Base-by-base conservation (phyloP, 2,888 invertebrate species). In the Clitarchus hookeri region DNA sequence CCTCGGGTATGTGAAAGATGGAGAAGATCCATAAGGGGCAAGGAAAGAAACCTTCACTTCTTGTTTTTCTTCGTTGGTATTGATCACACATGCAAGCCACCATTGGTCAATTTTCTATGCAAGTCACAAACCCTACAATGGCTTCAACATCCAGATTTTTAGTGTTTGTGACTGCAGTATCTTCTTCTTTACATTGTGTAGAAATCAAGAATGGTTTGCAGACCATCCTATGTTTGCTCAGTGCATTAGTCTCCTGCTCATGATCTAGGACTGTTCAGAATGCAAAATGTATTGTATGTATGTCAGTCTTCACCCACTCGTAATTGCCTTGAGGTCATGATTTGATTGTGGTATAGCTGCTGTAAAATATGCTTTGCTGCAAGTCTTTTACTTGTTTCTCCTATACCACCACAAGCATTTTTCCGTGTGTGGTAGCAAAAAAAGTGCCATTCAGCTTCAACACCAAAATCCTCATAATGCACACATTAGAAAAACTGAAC, bases 21-120 rank as follows among this genome's bases (percentile, higher is more conserved):
- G 19, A 78, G 11, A 78, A 78, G 11, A 9, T 78, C 78, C 78
- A 78, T 78, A 9, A n/a, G 78, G 36, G 16, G 78, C 78, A 3
- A 78, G 78, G 11, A 78, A 78, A 78, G 78, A 78, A 78, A 78
- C 78, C 78, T 78, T n/a, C 23, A n/a, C 78, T 78, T 78, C 4
- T 78, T 78, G 78, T 25, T 78, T 78, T n/a, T 78, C 78, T 78
- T 78, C 78, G 19, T 78, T 78, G 26, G 78, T 78, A 26, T 78
- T 26, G 11, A 78, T 78, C n/a, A 78, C 78, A 78, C 78, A 78
- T 26, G 78, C 78, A 78, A 78, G n/a, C 78, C 78, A 78, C 78
- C 78, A 78, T 1, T 78, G 16, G 78, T 78, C 78, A 6, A 78
- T 78, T 11, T 25, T 16, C 9, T 8, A 78, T 78, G 78, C 78